phyloP scores from a whole-genome alignment of 2,113 vertebrate species.

The Euleptes europaea region DNA sequence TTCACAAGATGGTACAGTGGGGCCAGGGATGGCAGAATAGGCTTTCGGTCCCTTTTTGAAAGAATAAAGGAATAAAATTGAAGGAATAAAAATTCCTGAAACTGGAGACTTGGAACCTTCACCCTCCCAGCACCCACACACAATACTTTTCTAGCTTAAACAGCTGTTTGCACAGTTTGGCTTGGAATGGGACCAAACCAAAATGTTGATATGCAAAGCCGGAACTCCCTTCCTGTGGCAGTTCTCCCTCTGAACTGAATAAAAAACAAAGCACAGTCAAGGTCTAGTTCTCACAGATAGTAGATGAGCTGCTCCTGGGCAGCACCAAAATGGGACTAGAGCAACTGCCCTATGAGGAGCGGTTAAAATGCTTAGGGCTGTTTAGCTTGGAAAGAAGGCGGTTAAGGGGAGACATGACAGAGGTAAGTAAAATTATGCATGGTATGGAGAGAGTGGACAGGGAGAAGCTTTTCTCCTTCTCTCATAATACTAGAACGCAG shows the following conservation, averaged over 20 bases:
- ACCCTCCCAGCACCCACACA: not conserved
- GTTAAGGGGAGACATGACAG: too few relatives aligned
- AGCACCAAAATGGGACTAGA: too few relatives aligned
- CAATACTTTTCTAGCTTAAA: conserved; percentile 19
- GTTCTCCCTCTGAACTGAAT: not conserved
- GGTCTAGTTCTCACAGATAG: not conserved
- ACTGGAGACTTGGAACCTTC: not conserved
- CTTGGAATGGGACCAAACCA: conserved; percentile 35
- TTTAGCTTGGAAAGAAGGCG: too few relatives aligned
- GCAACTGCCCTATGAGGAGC: too few relatives aligned
- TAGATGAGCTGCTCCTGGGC: not conserved
- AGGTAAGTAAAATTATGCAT: too few relatives aligned
- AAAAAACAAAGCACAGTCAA: not conserved
- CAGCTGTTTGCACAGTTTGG: conserved; percentile 28
- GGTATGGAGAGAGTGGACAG: too few relatives aligned
- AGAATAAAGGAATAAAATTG: too few relatives aligned
- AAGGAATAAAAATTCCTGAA: not conserved
- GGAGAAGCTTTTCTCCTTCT: too few relatives aligned
- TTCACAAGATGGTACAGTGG: conserved; percentile 2
- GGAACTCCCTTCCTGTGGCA: not conserved
- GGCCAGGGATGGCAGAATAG: conserved; percentile 20
- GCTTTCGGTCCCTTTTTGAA: not conserved
- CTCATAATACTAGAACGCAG: too few relatives aligned
- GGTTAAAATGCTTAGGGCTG: too few relatives aligned
- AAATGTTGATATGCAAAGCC: not conserved